Evolutionary conservation across 2,113 vertebrate genomes (phyloP).

Genomic region (Stigmatopora argus): DNA sequence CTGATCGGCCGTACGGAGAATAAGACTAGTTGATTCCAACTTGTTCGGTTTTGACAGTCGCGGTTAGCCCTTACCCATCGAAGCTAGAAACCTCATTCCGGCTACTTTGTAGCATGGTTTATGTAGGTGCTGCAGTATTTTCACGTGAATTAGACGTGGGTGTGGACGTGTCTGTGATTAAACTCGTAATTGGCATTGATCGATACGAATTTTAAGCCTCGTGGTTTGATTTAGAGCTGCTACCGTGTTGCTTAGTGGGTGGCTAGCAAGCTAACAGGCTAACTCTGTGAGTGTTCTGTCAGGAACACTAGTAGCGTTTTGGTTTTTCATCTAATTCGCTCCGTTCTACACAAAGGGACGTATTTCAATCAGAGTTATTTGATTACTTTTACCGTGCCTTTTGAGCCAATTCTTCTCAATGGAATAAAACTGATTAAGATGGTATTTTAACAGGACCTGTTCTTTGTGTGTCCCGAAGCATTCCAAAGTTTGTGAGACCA

Average conservation of each 20-base stretch:
- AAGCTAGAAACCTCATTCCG: constrained; percentile 15
- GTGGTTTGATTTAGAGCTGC: neutral
- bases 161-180: neutral
- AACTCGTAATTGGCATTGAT: neutral
- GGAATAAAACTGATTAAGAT: neutral
- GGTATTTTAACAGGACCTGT: neutral
- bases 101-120: constrained; percentile 7
- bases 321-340: neutral
- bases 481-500: constrained; percentile 27
- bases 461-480: constrained; percentile 12
- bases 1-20: neutral
- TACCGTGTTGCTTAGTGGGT: constrained; percentile 26
- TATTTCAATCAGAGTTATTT: neutral
- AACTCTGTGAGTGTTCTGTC: constrained; percentile 25
- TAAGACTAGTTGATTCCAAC: constrained; percentile 9
- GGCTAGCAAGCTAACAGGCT: constrained; percentile 39
- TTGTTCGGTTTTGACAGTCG: constrained; percentile 30
- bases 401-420: neutral
- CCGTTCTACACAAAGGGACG: neutral
- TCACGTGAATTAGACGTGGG: constrained; percentile 25
- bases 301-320: constrained; percentile 18
- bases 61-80: constrained; percentile 28
- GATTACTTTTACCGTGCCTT: neutral
- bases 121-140: neutral
- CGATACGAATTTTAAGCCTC: constrained; percentile 1